Evolutionary conservation across 2,797 vertebrate genomes (phyloP), one percentile per base, ranked within the genome.

Genomic region (Valencia hispanica): DNA sequence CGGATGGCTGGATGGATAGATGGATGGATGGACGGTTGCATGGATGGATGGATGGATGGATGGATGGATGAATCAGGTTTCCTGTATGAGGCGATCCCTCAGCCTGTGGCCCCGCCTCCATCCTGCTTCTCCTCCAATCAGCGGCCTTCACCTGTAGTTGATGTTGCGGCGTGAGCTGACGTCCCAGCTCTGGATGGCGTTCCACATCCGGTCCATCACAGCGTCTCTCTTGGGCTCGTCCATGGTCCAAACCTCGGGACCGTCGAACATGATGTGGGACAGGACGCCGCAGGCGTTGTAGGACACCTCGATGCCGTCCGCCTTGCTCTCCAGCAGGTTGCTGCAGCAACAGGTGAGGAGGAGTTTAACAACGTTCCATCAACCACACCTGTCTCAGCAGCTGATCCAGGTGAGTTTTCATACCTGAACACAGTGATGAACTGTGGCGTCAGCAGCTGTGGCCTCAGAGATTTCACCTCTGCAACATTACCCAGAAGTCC

Each of bases 261-360:
- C 98, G 5, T 99, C 98, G 1, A 98, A 99, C 97, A 99, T 97
- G 91, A 99, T 98, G 94, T 99, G 98, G 5, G 98, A 99, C 6
- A 99, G 97, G 51, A 99, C 98, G 0, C 98, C 98, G 0, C 98
- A 99, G 0, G 98, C 98, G 0, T 99, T 99, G 85, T 99, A 99
- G 0, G 98, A 99, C 12, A 99, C 98, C 90, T 99, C 98, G 5
- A 99, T 99, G 34, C 98, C 98, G 0, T 99, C 98, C 0, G 98
- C 98, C 91, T 99, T 98, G 83, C 98, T 99, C 91, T 98, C 97
- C 91, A 99, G 93, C 80, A 99, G 93, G 80, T 98, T 96, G 91
- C 98, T 99, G 91, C 9, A 72, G 5, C 25, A 36, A 79, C 10
- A 53, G 53, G 5, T 3, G 30, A 1, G 8, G 22, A 27, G 10